Evolutionary conservation across 2,113 vertebrate genomes (phyloP), one percentile per base, ranked within the genome.

Genomic region (Oenanthe melanoleuca): DNA sequence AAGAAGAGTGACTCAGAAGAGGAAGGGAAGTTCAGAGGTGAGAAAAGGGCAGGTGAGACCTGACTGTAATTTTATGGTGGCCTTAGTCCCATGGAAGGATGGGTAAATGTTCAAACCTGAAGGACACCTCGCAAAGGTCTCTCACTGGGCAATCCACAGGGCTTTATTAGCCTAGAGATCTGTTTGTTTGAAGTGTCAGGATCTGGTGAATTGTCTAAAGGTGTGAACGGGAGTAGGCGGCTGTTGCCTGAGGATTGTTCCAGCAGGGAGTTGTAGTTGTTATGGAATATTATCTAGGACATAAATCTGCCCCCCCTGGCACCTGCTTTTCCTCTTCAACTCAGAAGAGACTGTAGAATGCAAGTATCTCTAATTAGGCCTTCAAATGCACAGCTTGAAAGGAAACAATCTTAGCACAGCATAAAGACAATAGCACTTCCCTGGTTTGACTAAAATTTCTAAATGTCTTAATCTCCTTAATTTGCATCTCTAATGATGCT

Each of bases 361-460:
- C 13, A 29, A 69, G 26, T 80, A 33, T 66, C 45, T 88, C 42
- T 93, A 92, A 93, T 86, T 85, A 88, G 49, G 31, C 44, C 44
- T 87, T 94, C 69, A 94, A 65, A 91, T 38, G n/a, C 69, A 89
- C 42, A 86, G 71, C 67, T 86, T 78, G 88, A 94, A 93, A 81
- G 45, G 84, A 94, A 85, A 65, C 37, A 75, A 47, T 79, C 28
- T 59, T 52, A 89, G 38, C 66, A 66, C 17, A 57, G 21, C 33
- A 65, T 82, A 92, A 81, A 91, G 91, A 84, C 77, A 91, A 38
- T 65, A 92, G 52, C 61, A 52, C 24, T 80, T 88, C 65, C 20
- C 67, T 67, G 44, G 19, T 88, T 82, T 92, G 56, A 80, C 44
- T 95, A 74, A 70, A 66, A 86, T 80, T 73, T 89, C 53, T 72